Evolutionary conservation across 2,888 invertebrate genomes (phyloP).

Genomic region (Gortyna flavago): DNA sequence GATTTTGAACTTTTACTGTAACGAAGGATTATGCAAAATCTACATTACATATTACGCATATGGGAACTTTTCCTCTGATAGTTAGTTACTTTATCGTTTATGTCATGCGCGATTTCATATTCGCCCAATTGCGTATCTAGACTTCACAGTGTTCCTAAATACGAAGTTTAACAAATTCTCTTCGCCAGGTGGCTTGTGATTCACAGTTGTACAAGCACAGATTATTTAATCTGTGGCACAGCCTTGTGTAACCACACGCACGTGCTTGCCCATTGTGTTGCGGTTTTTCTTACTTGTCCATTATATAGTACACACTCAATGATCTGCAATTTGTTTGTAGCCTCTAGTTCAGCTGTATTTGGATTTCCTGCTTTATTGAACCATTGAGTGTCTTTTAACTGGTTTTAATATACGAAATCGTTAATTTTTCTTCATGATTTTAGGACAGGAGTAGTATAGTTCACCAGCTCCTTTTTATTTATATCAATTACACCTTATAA

Average conservation of each 20-base stretch:
- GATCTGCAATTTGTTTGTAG: slow-evolving; percentile 32
- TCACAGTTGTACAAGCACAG: slow-evolving; percentile 27
- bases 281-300: slow-evolving; percentile 54
- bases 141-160: slow-evolving; percentile 10
- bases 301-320: slow-evolving; percentile 26
- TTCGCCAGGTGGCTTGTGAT: slow-evolving; percentile 51
- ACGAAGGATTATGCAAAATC: neutral
- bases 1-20: neutral
- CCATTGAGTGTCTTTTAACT: neutral
- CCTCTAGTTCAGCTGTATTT: slow-evolving; percentile 27
- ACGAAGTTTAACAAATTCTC: slow-evolving; percentile 21
- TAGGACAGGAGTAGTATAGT: neutral
- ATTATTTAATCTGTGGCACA: slow-evolving; percentile 41
- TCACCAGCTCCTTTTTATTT: neutral
- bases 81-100: neutral
- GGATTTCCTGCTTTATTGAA: slow-evolving; percentile 27
- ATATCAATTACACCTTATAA: neutral
- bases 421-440: neutral
- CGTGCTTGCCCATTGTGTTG: slow-evolving; percentile 56
- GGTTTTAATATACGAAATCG: no score
- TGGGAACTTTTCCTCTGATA: neutral
- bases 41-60: neutral
- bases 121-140: neutral
- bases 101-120: neutral
- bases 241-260: slow-evolving; percentile 63